Percentiles rank a stretch among this genome's conserved stretches.
phyloP scores from a whole-genome alignment of 2,113 vertebrate species.

The Ammodytes marinus region DNA sequence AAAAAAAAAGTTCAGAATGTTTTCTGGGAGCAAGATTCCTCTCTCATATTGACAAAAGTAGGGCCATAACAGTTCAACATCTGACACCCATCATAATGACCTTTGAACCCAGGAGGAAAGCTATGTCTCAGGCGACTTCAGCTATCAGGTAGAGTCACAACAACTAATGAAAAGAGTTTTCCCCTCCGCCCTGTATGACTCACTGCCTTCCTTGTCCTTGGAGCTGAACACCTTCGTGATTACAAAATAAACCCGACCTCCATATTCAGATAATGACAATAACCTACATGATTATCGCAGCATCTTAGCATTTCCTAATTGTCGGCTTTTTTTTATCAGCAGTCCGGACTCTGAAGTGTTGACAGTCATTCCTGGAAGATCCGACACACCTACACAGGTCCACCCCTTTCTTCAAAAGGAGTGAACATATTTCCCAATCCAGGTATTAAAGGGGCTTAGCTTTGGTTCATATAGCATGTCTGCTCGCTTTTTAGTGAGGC shows the following conservation, averaged over 20 bases:
- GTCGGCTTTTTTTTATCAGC: constrained; percentile 16
- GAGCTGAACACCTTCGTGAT: constrained; percentile 16
- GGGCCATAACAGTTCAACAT: constrained; percentile 42
- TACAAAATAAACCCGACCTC: constrained; percentile 45
- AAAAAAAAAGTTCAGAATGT: not conserved
- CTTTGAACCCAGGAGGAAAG: constrained; percentile 39
- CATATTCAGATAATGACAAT: constrained; percentile 35
- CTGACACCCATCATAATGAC: constrained; percentile 67
- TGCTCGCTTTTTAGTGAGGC: not conserved
- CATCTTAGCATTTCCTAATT: constrained; percentile 15
- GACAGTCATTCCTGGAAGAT: not conserved
- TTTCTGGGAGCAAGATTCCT: not conserved
- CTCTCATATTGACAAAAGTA: constrained; percentile 24
- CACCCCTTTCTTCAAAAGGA: constrained; percentile 12
- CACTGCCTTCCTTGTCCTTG: constrained; percentile 37
- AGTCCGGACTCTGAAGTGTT: not conserved
- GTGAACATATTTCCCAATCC: not conserved
- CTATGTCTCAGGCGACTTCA: constrained; percentile 50
- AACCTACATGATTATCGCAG: constrained; percentile 17
- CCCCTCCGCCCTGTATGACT: constrained; percentile 46
- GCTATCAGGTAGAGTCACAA: constrained; percentile 55
- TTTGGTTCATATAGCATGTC: not conserved
- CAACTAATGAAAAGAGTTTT: constrained; percentile 38
- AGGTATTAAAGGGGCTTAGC: constrained; percentile 14
- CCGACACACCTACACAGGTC: not conserved